Evolutionary conservation across 2,113 vertebrate species (phyloP), one percentile per base, ranked within the genome.

Genomic region (Lamprologus lemairii): DNA sequence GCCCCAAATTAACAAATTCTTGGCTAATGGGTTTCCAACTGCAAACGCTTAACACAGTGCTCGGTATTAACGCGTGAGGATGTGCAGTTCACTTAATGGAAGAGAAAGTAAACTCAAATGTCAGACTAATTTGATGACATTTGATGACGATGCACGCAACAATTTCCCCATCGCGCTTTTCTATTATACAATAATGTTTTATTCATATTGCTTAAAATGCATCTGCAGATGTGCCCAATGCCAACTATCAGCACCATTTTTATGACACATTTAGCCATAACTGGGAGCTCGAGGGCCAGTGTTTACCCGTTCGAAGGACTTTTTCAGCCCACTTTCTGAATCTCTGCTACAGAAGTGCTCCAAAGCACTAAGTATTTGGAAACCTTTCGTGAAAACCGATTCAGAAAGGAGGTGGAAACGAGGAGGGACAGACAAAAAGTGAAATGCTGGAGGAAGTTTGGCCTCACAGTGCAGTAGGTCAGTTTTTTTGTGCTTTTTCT

Each of bases 91-190:
- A 40, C 33, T 68, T 84, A 84, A 90, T 60, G 86, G 86, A 58
- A 21, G 23, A 65, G 42, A 49, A 60, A 31, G 26, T 45, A n/a
- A 49, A 49, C 63, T 47, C 28, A 93, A 92, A 94, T 90, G 92
- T 91, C 93, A 94, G 28, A 90, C 68, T 86, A 2, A 93, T 92
- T 91, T 89, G 68, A 83, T 85, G 82, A 40, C 86, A 85, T 85
- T 89, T 85, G 40, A 58, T 55, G 73, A 53, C 10, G 42, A 42
- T 9, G 84, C 28, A 75, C 58, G 21, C 28, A 12, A 26, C 54
- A 11, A 28, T 2, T 92, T 82, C 42, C n/a, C 81, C 5, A 83
- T 85, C 75, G 2, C 1, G 4, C 33, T 28, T 35, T 65, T 75
- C 53, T 78, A 31, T 51, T 51, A 51, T 51, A 49, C 45, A 68